Percentiles rank a stretch among this genome's conserved stretches.
Evolutionary conservation across 2,113 vertebrate genomes (phyloP).

Genomic region (Nestor notabilis): DNA sequence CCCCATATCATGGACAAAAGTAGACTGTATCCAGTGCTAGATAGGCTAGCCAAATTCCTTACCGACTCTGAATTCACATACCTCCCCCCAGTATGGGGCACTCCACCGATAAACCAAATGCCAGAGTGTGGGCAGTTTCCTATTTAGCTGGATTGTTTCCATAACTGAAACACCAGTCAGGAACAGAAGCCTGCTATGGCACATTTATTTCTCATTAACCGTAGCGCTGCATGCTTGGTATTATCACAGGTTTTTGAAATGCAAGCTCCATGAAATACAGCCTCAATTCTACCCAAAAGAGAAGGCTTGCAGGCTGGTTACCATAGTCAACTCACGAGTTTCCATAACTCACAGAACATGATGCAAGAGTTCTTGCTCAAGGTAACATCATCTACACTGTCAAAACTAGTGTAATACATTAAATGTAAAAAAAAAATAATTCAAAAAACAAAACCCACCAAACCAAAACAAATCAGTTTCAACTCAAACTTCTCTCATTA

Average conservation of each 20-base stretch:
- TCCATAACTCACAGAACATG: not conserved
- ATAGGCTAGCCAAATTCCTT: not conserved
- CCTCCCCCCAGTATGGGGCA: not conserved
- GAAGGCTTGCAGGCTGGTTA: not conserved
- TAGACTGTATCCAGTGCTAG: not conserved
- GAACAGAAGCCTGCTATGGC: not conserved
- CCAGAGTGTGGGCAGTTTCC: not conserved
- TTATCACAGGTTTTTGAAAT: not conserved
- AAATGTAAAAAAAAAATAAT: not conserved
- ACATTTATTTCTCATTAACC: not conserved
- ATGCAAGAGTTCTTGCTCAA: not conserved
- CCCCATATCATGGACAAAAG: not conserved
- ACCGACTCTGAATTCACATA: not conserved
- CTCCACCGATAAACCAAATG: not conserved
- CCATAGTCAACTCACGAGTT: not conserved
- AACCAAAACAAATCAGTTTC: not conserved
- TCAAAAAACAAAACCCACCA: too few relatives aligned
- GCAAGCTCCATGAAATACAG: not conserved
- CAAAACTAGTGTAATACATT: not conserved
- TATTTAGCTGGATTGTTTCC: not conserved
- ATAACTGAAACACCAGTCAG: not conserved
- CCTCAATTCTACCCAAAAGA: not conserved
- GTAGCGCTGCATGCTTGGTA: not conserved
- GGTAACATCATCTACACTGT: not conserved
- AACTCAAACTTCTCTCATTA: not conserved